Evolutionary conservation across 37 sponge, comb jelly and placozoan species (phyloP).

Genomic region (Lycopodina hypogea): DNA sequence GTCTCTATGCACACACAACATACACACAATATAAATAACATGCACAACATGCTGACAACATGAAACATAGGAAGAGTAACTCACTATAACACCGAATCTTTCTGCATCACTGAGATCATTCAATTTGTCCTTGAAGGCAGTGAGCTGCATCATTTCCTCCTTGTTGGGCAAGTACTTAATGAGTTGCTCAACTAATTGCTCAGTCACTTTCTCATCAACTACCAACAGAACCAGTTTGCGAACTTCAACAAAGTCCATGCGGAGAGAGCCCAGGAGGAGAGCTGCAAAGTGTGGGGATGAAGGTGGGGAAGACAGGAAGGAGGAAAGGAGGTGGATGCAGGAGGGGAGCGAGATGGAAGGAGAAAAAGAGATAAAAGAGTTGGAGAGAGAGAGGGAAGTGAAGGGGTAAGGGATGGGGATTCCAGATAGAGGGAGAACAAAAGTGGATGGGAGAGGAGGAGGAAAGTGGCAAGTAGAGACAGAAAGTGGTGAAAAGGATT

Average conservation of each 20-base stretch:
- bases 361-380: neutral
- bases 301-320: neutral
- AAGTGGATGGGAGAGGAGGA: neutral
- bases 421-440: neutral
- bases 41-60: too few species aligned
- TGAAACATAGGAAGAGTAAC: too few species aligned
- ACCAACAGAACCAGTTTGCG: constrained; percentile 51
- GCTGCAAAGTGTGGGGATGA: constrained; percentile 17
- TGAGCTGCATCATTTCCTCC: constrained; percentile 78
- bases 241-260: constrained; percentile 58
- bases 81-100: constrained; percentile 45
- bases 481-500: too few species aligned
- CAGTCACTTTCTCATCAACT: constrained; percentile 59
- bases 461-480: neutral
- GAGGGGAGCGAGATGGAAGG: neutral
- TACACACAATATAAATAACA: too few species aligned
- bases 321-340: neutral
- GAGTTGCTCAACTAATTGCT: constrained; percentile 75
- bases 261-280: constrained; percentile 68
- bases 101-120: constrained; percentile 86
- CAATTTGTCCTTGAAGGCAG: constrained; percentile 47
- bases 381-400: neutral
- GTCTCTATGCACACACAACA: too few species aligned
- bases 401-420: neutral
- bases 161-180: constrained; percentile 77